Evolutionary conservation across 2,888 invertebrate genomes (phyloP).

Genomic region (Hypolimnas misippus): DNA sequence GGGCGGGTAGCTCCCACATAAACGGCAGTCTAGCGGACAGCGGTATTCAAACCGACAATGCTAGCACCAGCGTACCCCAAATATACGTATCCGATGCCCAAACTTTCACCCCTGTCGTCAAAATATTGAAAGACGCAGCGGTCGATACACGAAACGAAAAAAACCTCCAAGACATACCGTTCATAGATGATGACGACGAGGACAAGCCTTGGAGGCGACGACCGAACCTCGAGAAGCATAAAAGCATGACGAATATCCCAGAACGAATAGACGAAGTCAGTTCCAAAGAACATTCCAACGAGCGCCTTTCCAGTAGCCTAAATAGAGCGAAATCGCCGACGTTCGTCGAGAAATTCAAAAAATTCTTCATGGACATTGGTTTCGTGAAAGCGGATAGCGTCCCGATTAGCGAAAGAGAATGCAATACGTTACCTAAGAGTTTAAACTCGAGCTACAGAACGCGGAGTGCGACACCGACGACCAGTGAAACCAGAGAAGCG

Average conservation of each 20-base stretch:
- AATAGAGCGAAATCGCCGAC: conserved; percentile 76
- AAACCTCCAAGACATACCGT: conserved; percentile 77
- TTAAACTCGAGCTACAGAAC: conserved; percentile 67
- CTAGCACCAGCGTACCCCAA: conserved; percentile 75
- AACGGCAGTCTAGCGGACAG: conserved; percentile 79
- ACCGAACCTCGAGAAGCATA: conserved; percentile 69
- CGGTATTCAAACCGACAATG: conserved; percentile 79
- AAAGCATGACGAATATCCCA: conserved; percentile 77
- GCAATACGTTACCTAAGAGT: conserved; percentile 70
- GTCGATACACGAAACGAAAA: conserved; percentile 78
- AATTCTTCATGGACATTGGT: conserved; percentile 75
- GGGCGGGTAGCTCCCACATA: conserved; percentile 76
- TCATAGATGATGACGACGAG: conserved; percentile 76
- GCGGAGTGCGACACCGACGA: conserved; percentile 62
- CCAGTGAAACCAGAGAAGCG: conserved; percentile 60
- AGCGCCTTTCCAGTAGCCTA: conserved; percentile 67
- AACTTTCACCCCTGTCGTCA: conserved; percentile 46
- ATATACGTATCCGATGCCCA: conserved; percentile 66
- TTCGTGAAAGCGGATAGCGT: conserved; percentile 65
- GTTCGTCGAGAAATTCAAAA: conserved; percentile 77
- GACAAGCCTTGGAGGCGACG: conserved; percentile 55
- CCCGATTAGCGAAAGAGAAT: conserved; percentile 44
- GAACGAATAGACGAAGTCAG: conserved; percentile 69
- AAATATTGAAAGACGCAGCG: conserved; percentile 72
- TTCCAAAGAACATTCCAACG: conserved; percentile 62